Conservation (phyloP, 2,113 vertebrate genomes). For the Mesembrinibis cayennensis region DNA sequence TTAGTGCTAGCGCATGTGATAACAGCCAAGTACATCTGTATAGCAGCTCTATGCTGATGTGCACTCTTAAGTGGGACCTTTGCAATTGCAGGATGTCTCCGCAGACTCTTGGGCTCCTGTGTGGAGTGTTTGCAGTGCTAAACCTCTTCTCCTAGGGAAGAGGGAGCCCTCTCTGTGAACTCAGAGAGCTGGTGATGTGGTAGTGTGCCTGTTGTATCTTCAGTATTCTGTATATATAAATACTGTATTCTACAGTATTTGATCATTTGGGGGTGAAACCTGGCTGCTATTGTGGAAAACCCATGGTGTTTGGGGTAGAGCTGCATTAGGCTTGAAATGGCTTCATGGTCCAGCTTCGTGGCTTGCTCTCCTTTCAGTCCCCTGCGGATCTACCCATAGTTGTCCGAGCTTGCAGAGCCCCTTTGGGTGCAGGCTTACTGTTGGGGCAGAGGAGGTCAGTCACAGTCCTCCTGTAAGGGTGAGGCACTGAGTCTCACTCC, state of each 20-base stretch:
- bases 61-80: neutral
- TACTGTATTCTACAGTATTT: neutral
- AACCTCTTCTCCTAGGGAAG: neutral
- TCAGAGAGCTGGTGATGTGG: neutral
- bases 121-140: neutral
- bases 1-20: neutral
- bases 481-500: neutral
- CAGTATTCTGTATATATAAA: no score
- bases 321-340: neutral
- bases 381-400: no score
- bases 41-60: neutral
- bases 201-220: neutral
- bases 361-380: neutral
- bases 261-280: neutral
- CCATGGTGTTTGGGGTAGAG: neutral
- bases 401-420: neutral
- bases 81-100: neutral
- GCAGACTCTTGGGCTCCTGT: neutral
- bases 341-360: accelerated
- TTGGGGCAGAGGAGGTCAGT: no score
- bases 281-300: neutral
- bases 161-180: neutral
- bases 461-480: no score
- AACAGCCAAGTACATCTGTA: neutral
- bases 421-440: neutral